Base-by-base conservation (phyloP, 2,797 vertebrate species). In the Onychomys leucogaster region DNA sequence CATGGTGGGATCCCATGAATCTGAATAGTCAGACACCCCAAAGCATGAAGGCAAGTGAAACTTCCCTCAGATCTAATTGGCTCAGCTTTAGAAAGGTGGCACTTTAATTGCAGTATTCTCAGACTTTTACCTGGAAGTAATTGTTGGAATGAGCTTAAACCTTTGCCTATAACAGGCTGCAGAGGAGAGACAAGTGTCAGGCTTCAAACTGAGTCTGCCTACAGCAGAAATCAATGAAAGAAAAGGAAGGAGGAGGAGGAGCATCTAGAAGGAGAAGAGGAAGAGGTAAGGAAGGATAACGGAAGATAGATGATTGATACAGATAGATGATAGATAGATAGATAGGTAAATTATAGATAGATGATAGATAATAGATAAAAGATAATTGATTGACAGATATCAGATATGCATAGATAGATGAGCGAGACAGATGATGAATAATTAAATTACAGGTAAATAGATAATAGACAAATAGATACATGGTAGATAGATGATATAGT, bases 111-210 rank as follows among this genome's bases (percentile, higher is more conserved):
- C 0, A 92, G 2, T 16, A 2, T 95, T 19, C 61, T 93, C 81
- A 32, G 34, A 95, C 77, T 96, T 98, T n/a, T 95, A 86, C 37
- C 65, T 94, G 8, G 85, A 94, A 41, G 41, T 89, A 88, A 75
- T 73, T 3, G 0, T 86, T 59, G 46, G 0, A 27, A 90, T 1
- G 37, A 90, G 7, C 12, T 85, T 91, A 32, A 2, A 1, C n/a
- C 82, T 57, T 94, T 87, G n/a, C 93, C 90, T 89, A 43, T 65
- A 46, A 92, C 1, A 11, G 61, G 21, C 41, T 46, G 27, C 8
- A 67, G 27, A 23, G 32, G 90, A 92, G 80, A 55, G 46, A 41
- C 32, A 29, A 23, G 4, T 34, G 52, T 9, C 63, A 27, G 29
- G 71, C 13, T 76, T 59, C 75, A 37, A 55, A 34, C 3, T n/a